Base-by-base conservation (phyloP, 53 echinoderm and acorn worm species). In the Henricia sp. region DNA sequence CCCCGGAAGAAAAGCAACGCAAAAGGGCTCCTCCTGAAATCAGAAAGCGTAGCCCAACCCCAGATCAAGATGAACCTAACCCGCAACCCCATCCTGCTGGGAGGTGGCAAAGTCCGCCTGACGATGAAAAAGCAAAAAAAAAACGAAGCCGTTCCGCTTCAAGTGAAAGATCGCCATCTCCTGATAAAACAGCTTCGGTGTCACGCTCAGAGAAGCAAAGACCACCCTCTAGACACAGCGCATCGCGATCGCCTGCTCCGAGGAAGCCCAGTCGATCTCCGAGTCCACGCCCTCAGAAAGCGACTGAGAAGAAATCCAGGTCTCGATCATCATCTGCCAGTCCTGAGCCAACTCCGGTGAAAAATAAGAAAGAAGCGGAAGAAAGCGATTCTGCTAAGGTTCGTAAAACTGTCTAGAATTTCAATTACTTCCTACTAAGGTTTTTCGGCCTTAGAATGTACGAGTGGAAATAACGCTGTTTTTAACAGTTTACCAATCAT, bases 351-450 rank as follows among this genome's bases (percentile, higher is more conserved):
- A 63, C 64, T 6, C 67, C 71, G 37, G 70, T 78, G 59, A 90
- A 90, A 70, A 48, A 50, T 20, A 90, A 86, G 72, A 86, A 77
- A 83, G 51, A 36, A 23, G 44, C 74, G 5, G 63, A 88, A 36
- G 51, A 70, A 24, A 83, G 94, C 44, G 88, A 43, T 51, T 91
- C 94, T 24, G 88, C 94, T 24, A 89, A 89, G 86, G 91, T 90
- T n/a, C 11, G n/a, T 52, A 23, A 54, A 14, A n/a, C n/a, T n/a
- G n/a, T n/a, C n/a, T n/a, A n/a, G n/a, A n/a, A n/a, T n/a, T n/a
- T n/a, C n/a, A n/a, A n/a, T n/a, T n/a, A n/a, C n/a, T n/a, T n/a
- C n/a, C n/a, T n/a, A n/a, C n/a, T n/a, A n/a, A n/a, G n/a, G n/a
- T n/a, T n/a, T n/a, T n/a, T n/a, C n/a, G n/a, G n/a, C n/a, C n/a